phyloP scores from a whole-genome alignment of 2,888 invertebrate genomes.

The Epinotia nisella region DNA sequence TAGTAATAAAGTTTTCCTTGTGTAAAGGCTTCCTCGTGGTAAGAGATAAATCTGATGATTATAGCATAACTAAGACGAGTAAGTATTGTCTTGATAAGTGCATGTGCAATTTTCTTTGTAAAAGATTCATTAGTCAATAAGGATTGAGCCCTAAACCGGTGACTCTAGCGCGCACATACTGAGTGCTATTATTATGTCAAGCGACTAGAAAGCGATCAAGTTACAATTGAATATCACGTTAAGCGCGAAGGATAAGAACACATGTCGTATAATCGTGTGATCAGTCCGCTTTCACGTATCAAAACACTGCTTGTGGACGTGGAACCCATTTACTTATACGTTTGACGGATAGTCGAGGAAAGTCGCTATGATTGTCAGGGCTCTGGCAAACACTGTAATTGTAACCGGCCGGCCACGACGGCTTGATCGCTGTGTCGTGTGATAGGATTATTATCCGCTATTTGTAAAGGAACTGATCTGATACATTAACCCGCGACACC shows the following conservation, averaged over 20 bases:
- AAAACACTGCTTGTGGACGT: constrained; percentile 32
- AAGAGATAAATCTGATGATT: constrained; percentile 11
- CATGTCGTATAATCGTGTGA: constrained; percentile 65
- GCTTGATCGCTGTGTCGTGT: constrained; percentile 42
- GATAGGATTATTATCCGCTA: constrained; percentile 45
- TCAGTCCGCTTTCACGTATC: constrained; percentile 69
- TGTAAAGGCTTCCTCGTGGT: constrained; percentile 10
- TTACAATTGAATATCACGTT: constrained; percentile 69
- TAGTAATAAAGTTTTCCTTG: constrained; percentile 17
- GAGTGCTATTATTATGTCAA: constrained; percentile 46
- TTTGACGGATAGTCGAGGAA: constrained; percentile 57
- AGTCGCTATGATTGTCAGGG: constrained; percentile 60
- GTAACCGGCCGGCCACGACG: constrained; percentile 54
- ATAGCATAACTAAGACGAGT: neutral
- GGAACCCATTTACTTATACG: constrained; percentile 33
- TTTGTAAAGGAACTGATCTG: constrained; percentile 47
- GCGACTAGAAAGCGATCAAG: constrained; percentile 67
- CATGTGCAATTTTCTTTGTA: constrained; percentile 8
- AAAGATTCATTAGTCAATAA: constrained; percentile 12
- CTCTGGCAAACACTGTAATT: constrained; percentile 58
- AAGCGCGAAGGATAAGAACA: constrained; percentile 60
- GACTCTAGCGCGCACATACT: neutral
- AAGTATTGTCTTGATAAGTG: neutral
- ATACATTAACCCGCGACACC: constrained; percentile 51
- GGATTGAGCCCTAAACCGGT: constrained; percentile 4